A percentile compares a stretch with the other conserved stretches of the same genome.
These are phyloP conservation scores for Pachyuromys duprasi DNA, from an alignment of 2,797 vertebrate species.

Conservation along the genomic window DNA sequence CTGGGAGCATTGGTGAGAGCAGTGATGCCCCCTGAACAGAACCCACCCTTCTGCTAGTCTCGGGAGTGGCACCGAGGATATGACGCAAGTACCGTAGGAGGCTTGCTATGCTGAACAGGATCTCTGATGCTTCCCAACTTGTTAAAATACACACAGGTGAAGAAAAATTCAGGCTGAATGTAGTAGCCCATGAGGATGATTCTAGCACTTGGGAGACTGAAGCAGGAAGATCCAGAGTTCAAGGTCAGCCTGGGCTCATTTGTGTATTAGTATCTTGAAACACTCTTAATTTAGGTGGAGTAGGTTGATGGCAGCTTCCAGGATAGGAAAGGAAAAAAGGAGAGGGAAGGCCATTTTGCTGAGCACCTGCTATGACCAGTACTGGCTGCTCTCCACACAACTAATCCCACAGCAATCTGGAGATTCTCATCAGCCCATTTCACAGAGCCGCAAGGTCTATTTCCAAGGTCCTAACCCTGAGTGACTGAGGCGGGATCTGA, in stretches of 20 bases:
- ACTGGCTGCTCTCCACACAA: rapidly evolving
- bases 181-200: neutral
- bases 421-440: neutral
- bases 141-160: neutral
- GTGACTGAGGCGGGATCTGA: neutral
- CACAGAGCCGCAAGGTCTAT: neutral
- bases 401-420: neutral
- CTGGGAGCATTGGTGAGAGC: neutral
- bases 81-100: neutral
- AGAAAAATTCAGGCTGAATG: neutral
- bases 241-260: neutral
- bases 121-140: neutral
- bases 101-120: neutral
- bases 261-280: neutral
- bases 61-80: neutral
- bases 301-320: neutral
- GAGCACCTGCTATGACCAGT: neutral
- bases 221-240: neutral
- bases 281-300: neutral
- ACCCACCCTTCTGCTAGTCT: neutral
- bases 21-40: neutral
- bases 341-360: neutral
- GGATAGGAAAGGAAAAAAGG: neutral
- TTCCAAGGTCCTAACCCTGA: neutral
- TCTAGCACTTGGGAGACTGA: neutral